Base-by-base conservation (phyloP, 1,140 invertebrate species). In the Aleiodes sp. region DNA sequence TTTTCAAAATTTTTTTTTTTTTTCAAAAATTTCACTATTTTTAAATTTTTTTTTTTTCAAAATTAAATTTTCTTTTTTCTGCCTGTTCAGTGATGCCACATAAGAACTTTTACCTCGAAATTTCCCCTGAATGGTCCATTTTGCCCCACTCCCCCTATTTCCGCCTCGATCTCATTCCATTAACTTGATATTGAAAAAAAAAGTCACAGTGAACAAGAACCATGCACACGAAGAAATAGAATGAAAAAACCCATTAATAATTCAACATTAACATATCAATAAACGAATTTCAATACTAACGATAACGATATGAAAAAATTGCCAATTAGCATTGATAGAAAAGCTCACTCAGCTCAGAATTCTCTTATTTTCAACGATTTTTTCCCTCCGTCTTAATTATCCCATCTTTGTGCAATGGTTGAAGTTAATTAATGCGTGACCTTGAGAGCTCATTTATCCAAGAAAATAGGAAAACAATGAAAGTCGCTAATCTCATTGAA, bases 201-300 rank as follows among this genome's bases (percentile, higher is more conserved):
- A 26, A 59, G 24, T 59, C 56, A 24, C 56, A 59, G 56, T 59
- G 56, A 59, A 29, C 28, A 24, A 59, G 28, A 52, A 52, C 16
- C 46, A 52, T 16, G 21, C 46, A 52, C 46, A 52, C 19, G 26
- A 52, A 52, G 2, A 21, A 52, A 24, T 14, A 43, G 9, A 6
- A 43, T 6, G 9, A 43, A 16, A 16, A 43, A 16, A 43, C n/a
- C 39, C 12, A 43, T 43, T 16, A 6, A 43, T 14, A 12, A 41
- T 16, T 12, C 6, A 41, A 35, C 28, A 14, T 26, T 10, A 21
- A 56, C 1, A 26, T 29, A 31, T 59, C 24, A 59, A 59, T 14
- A 59, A 26, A 33, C 31, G 4, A 31, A 29, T 16, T 59, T n/a
- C 24, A 59, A 28, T 9, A 29, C 56, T 59, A 59, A 1, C 28